Evolutionary conservation across 1,140 invertebrate genomes (phyloP).

Genomic region (Lordiphosa clarofinis): DNA sequence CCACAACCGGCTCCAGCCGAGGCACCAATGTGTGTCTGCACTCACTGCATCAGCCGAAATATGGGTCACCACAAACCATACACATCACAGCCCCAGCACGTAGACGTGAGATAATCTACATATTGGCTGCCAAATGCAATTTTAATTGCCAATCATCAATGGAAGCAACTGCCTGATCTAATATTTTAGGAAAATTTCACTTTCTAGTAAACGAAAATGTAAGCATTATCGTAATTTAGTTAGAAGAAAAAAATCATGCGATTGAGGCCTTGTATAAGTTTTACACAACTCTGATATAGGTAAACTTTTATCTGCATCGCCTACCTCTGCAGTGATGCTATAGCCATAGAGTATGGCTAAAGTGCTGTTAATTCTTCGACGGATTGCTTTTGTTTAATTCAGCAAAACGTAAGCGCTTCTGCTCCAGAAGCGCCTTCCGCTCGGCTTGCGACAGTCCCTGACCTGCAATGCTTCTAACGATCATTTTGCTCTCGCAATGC

Average conservation of each 20-base stretch:
- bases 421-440: not conserved
- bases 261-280: no score
- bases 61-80: slow-evolving; percentile 41
- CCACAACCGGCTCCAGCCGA: slow-evolving; percentile 38
- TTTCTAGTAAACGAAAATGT: no score
- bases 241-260: no score
- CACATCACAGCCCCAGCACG: slow-evolving; percentile 22
- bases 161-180: not conserved
- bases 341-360: no score
- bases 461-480: slow-evolving; percentile 4
- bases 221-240: no score
- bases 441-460: slow-evolving; percentile 5
- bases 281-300: no score
- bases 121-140: slow-evolving; percentile 34
- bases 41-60: slow-evolving; percentile 22
- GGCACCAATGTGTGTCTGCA: not conserved
- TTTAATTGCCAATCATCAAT: slow-evolving; percentile 64
- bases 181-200: no score
- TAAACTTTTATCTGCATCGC: no score
- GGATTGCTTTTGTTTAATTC: not conserved
- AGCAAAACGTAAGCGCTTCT: slow-evolving; percentile 21
- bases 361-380: no score
- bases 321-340: no score
- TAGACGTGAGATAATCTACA: slow-evolving; percentile 53
- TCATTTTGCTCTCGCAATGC: slow-evolving; percentile 17